phyloP scores from a whole-genome alignment of 2,113 vertebrate genomes.

The Lepus timidus region DNA sequence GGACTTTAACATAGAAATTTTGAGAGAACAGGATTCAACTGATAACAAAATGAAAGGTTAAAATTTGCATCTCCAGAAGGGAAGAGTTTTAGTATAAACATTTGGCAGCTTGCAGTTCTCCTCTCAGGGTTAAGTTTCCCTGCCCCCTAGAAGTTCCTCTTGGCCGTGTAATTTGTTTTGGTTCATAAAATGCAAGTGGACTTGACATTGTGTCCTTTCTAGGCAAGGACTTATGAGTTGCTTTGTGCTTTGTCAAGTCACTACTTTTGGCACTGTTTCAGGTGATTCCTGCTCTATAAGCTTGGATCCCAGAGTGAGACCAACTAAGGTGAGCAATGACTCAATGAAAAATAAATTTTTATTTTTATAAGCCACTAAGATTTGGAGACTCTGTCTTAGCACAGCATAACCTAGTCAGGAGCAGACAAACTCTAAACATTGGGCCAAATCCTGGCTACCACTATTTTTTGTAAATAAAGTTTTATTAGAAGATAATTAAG shows the following conservation, averaged over 20 bases:
- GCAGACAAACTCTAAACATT: not conserved
- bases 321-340: not conserved
- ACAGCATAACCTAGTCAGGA: not conserved
- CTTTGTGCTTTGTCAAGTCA: not conserved
- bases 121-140: not conserved
- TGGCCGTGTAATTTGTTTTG: not conserved
- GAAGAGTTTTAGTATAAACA: not conserved
- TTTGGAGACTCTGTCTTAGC: not conserved
- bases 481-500: not conserved
- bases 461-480: not conserved
- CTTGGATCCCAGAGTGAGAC: not conserved
- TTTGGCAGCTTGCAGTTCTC: not conserved
- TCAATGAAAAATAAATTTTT: not conserved
- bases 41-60: not conserved
- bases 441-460: not conserved
- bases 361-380: not conserved
- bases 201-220: not conserved
- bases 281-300: not conserved
- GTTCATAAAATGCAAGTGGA: not conserved
- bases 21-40: too few relatives aligned
- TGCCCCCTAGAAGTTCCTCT: not conserved
- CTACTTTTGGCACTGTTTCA: not conserved
- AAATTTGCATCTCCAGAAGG: not conserved
- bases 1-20: not conserved
- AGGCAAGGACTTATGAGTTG: not conserved